Evolutionary conservation across 2,797 vertebrate species (phyloP), one percentile per base, ranked within the genome.

Genomic region (Notoglanidium macrostoma): DNA sequence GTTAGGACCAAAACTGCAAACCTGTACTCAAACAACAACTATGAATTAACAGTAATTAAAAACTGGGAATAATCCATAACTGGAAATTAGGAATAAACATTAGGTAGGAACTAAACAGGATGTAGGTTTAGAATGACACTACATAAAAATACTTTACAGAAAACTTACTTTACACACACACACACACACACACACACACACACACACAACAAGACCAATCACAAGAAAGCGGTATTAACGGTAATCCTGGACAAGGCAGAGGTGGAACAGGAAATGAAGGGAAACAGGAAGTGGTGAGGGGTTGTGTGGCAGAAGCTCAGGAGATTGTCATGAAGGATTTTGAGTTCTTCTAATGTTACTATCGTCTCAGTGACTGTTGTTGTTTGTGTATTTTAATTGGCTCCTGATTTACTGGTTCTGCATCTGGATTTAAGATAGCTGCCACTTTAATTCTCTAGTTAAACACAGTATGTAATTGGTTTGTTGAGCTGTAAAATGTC

Each of bases 131-230:
- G 17, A 46, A 44, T 44, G 21, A 44, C 40, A 73, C 21, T 23
- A 11, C 9, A 44, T 46, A 17, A 35, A 10, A 35, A 15, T 32
- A 32, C 12, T 68, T 32, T 14, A 7, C 10, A 29, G 63, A 65
- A 65, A 65, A 29, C n/a, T 3, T 11, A n/a, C n/a, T n/a, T n/a
- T n/a, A 63, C 8, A 63, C 26, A 63, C 59, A 63, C 59, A 63
- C 61, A 11, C 8, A 63, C 59, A 63, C 59, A 55, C 74, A 78
- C 76, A 78, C 76, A 78, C 76, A 35, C 29, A 78, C 76, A 57
- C 76, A 79, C 54, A 57, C 51, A 59, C 54, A 15, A 14, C 17
- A 21, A 59, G 1, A 12, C 0, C 5, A 44, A 35, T 5, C 5
- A 6, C 3, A 32, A 19, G 10, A 77, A 8, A 0, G 2, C 2